These are phyloP conservation scores for Chloroceryle inda DNA, from an alignment of 2,797 vertebrate species.

Conservation along the genomic window DNA sequence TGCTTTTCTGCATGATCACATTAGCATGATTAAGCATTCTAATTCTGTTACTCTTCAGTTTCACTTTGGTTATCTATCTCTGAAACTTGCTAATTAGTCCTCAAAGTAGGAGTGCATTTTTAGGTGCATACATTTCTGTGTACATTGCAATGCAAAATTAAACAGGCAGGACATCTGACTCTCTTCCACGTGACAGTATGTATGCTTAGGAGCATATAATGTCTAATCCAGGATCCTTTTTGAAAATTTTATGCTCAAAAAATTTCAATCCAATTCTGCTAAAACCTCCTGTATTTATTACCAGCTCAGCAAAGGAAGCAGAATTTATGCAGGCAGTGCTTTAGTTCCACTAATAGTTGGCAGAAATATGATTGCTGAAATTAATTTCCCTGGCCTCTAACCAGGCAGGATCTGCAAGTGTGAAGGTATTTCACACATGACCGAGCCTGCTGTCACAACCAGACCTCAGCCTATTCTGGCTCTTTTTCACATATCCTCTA, in stretches of 20 bases:
- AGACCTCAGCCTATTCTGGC: background rate
- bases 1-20: background rate
- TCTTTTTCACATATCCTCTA: background rate
- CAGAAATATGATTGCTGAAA: background rate
- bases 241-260: background rate
- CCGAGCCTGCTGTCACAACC: background rate
- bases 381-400: background rate
- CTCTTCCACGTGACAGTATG: background rate
- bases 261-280: background rate
- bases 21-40: background rate
- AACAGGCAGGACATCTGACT: background rate
- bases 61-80: background rate
- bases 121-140: background rate
- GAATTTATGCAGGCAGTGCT: background rate
- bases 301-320: background rate
- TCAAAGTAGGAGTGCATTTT: background rate
- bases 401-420: background rate
- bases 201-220: background rate
- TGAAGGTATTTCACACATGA: background rate
- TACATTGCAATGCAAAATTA: background rate
- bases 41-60: background rate
- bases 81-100: background rate
- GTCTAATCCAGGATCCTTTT: background rate
- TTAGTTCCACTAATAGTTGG: background rate
- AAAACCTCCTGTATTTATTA: background rate